A percentile compares a stretch with the other conserved stretches of the same genome.
phyloP scores from a whole-genome alignment of 2,888 invertebrate species.

The Hetaerina titia region DNA sequence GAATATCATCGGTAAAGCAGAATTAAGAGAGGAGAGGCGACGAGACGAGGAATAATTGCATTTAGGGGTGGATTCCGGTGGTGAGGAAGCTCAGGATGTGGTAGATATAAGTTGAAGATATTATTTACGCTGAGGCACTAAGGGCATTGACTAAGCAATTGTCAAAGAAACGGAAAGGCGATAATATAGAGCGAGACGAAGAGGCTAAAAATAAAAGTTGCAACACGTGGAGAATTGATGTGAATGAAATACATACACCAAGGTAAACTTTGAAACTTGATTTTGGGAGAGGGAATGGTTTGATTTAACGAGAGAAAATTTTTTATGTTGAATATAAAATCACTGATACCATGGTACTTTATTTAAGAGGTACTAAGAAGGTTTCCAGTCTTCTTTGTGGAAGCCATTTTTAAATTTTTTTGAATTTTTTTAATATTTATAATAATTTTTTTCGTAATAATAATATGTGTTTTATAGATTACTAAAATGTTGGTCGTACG shows the following conservation, averaged over 20 bases:
- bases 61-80: background rate
- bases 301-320: background rate
- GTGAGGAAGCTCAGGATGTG: background rate
- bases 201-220: background rate
- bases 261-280: background rate
- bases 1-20: conserved; percentile 29
- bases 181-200: background rate
- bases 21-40: background rate
- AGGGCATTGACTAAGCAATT: background rate
- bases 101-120: background rate
- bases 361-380: background rate
- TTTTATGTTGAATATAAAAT: background rate
- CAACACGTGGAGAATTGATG: no score
- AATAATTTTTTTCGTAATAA: no score
- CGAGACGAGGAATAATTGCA: background rate
- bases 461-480: no score
- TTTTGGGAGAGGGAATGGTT: background rate
- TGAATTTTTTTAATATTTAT: no score
- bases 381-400: no score
- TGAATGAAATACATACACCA: background rate
- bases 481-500: no score
- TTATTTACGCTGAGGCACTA: background rate
- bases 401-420: no score
- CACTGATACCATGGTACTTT: background rate
- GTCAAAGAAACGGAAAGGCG: background rate